Percentiles rank a stretch among this genome's conserved stretches.
These are phyloP conservation scores for Eumacrocentrus americanus DNA, from an alignment of 2,888 invertebrate species.

Conservation along the genomic window DNA sequence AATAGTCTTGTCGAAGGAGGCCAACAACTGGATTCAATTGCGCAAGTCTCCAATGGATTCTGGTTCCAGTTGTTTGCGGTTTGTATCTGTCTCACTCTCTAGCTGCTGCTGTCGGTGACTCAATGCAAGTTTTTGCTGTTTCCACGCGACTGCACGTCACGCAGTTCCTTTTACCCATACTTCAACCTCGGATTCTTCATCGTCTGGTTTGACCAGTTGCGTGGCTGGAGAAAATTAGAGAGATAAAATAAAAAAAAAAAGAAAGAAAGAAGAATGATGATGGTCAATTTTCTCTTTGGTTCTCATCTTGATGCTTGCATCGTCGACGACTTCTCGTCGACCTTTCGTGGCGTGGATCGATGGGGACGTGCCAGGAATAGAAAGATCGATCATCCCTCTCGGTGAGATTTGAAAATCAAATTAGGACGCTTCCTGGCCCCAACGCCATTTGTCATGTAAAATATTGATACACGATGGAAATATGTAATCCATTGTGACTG, in stretches of 20 bases:
- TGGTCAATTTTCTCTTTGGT: conserved; percentile 7
- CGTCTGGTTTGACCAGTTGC: neutral
- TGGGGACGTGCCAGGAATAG: conserved; percentile 36
- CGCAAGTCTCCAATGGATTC: neutral
- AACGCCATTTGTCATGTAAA: neutral
- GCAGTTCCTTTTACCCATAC: neutral
- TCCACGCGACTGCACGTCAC: neutral
- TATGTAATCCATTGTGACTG: too few relatives aligned
- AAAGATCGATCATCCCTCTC: conserved; percentile 36
- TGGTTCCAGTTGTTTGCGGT: neutral
- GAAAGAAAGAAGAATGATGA: neutral
- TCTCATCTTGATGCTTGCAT: neutral
- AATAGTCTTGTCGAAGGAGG: too few relatives aligned
- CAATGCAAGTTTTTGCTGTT: neutral
- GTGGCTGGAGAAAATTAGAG: neutral
- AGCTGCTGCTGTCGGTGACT: neutral
- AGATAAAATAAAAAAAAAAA: neutral
- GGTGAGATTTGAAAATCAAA: conserved; percentile 27
- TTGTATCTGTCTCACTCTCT: neutral
- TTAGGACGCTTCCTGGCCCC: conserved; percentile 13
- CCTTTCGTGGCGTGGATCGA: conserved; percentile 21
- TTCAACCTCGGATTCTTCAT: neutral
- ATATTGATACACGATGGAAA: neutral
- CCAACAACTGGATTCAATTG: neutral
- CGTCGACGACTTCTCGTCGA: conserved; percentile 3